These are phyloP conservation scores for Equus quagga DNA, from an alignment of 2,113 vertebrate genomes.

Conservation along the genomic window DNA sequence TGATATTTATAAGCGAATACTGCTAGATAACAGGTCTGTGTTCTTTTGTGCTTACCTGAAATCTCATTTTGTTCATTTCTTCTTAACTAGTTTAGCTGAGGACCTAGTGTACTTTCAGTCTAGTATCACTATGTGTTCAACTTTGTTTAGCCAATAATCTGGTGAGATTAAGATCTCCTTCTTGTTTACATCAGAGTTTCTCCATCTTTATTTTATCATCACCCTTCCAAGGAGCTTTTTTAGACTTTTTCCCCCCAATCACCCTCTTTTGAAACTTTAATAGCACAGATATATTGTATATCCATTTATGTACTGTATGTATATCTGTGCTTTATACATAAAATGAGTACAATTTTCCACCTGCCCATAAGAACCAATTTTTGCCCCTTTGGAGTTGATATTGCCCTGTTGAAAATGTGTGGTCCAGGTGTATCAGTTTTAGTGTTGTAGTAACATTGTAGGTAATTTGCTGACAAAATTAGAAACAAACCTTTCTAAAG, in stretches of 20 bases:
- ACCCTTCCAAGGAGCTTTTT: not conserved
- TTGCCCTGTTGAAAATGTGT: not conserved
- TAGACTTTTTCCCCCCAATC: not conserved
- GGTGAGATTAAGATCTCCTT: not conserved
- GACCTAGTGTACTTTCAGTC: not conserved
- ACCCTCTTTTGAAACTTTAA: not conserved
- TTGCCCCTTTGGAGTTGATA: not conserved
- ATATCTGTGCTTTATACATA: not conserved
- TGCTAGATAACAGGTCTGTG: slow-evolving; percentile 94
- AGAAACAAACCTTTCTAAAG: not conserved
- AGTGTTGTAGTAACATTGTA: not conserved
- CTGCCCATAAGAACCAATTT: not conserved
- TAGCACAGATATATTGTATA: not conserved
- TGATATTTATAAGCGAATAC: slow-evolving; percentile 97
- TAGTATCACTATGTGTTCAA: not conserved
- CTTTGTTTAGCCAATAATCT: not conserved
- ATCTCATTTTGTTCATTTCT: not conserved
- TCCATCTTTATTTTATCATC: not conserved
- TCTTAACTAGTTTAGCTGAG: not conserved
- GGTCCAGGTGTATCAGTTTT: not conserved
- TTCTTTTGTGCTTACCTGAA: not conserved
- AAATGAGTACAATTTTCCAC: not conserved
- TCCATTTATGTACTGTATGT: not conserved
- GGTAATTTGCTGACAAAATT: not conserved
- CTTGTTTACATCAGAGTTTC: not conserved